Conservation (phyloP, 2,797 vertebrate species). For the Gobio occitaniae region DNA sequence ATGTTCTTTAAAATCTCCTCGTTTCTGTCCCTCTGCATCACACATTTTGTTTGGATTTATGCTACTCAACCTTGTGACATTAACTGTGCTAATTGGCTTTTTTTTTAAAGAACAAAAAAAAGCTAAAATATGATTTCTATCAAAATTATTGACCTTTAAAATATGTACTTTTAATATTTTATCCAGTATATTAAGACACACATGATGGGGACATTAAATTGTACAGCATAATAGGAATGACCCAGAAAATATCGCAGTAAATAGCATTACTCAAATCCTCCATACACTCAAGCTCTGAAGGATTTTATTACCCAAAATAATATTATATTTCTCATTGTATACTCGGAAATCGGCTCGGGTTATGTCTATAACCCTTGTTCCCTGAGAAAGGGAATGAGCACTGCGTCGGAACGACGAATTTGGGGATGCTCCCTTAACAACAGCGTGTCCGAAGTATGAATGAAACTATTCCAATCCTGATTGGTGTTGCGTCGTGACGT, state of each 20-base stretch:
- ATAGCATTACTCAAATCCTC: background rate
- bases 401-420: too few species aligned
- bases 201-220: constrained; percentile 4
- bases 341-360: background rate
- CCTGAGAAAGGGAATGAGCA: too few species aligned
- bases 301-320: background rate
- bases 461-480: too few species aligned
- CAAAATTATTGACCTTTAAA: background rate
- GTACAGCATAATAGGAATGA: background rate
- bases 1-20: background rate
- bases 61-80: background rate
- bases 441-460: too few species aligned
- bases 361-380: too few species aligned
- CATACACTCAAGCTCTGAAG: background rate
- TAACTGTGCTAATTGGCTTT: background rate
- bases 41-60: background rate
- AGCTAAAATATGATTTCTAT: background rate
- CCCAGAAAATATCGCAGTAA: background rate
- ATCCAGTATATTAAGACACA: background rate
- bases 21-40: background rate
- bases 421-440: too few species aligned
- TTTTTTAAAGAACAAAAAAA: background rate
- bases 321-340: background rate
- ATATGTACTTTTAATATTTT: background rate
- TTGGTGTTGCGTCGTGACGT: too few species aligned